Base-by-base conservation (phyloP, 2,888 invertebrate species). In the Dusona sp. region DNA sequence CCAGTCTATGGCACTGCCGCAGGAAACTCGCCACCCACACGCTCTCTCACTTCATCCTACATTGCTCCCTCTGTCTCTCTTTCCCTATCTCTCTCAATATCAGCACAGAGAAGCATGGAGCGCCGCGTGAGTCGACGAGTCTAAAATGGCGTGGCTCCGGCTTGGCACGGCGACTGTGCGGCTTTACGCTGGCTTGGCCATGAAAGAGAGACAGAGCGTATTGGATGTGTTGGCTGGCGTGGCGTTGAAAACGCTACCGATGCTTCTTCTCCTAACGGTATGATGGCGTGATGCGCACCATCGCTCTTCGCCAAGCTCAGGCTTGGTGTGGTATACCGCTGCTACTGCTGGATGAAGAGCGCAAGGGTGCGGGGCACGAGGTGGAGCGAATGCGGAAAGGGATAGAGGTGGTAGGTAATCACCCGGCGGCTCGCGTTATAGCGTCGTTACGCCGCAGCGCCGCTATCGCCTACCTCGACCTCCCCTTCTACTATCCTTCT, bases 361-460 rank as follows among this genome's bases (percentile, higher is more conserved):
- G 88, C 38, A 77, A 86, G 86, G 87, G 88, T 89, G 89, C 88
- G 90, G 89, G 87, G 77, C 38, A 54, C 51, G 75, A 68, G 83
- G 67, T 57, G 78, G 54, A 57, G 16, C 51, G 84, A 67, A 68
- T 67, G 73, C 42, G 61, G 77, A 64, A 67, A 78, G 73, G 80
- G 70, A 64, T 79, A 88, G 89, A 92, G 93, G 93, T 93, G 93
- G 93, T 92, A 92, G 93, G 94, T 94, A 94, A 94, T 94, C 94
- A 94, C 93, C 93, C 94, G 91, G 92, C 92, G 93, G 94, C 93
- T 92, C 92, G 92, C 93, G 93, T 94, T 94, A 94, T 94, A 94
- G 94, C 93, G 92, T 94, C 94, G 94, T 94, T 94, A 93, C 92
- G 92, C 93, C 93, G 92, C 92, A 93, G 92, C 92, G 90, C 91